Conservation (phyloP, 2,113 vertebrate species). For the Podilymbus podiceps region DNA sequence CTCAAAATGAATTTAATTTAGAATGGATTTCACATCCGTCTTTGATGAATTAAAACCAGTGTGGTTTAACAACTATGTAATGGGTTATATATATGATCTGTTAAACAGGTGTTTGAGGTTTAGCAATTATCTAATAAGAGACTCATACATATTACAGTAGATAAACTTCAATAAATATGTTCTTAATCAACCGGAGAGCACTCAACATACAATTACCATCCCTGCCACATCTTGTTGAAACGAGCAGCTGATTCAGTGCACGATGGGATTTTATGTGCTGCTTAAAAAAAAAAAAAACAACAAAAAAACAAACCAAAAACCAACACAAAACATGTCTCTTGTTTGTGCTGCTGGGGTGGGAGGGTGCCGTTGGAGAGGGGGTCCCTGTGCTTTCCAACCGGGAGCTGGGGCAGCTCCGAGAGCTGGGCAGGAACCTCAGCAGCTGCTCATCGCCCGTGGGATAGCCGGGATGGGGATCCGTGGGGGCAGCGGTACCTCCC, state of each 20-base stretch:
- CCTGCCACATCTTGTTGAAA: conserved; percentile 45
- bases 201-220: conserved; percentile 62
- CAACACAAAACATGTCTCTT: not conserved
- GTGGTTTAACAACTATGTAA: conserved; percentile 64
- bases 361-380: too few species aligned
- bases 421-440: not conserved
- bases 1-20: conserved; percentile 48
- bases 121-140: conserved; percentile 70
- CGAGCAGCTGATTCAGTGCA: conserved; percentile 35
- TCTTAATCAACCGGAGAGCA: conserved; percentile 66
- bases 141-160: conserved; percentile 69
- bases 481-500: not conserved
- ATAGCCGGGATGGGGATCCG: rapidly evolving
- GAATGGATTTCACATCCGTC: conserved; percentile 19
- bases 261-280: not conserved
- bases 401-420: not conserved
- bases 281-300: not conserved
- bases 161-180: conserved; percentile 72
- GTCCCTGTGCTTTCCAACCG: rapidly evolving
- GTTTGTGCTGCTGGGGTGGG: not conserved
- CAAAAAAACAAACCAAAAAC: not conserved
- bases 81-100: conserved; percentile 64
- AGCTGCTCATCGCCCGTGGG: not conserved
- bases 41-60: conserved; percentile 56
- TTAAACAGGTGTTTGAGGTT: conserved; percentile 70